Conservation (phyloP, 2,797 vertebrate species). For the Chaetophractus vellerosus region DNA sequence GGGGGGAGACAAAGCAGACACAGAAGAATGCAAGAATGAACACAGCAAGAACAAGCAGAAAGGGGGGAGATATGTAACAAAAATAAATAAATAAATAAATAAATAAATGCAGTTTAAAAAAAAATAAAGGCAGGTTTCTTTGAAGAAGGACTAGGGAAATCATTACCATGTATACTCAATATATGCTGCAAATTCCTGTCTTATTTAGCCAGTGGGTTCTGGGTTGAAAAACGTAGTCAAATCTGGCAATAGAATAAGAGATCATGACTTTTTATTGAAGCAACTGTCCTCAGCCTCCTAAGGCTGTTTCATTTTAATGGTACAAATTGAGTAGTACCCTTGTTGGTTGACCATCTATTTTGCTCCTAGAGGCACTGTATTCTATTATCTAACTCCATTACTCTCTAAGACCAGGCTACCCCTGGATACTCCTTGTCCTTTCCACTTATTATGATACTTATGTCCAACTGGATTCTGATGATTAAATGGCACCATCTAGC, state of each 20-base stretch:
- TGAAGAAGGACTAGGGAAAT: neutral
- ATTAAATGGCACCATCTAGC: neutral
- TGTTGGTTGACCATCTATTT: neutral
- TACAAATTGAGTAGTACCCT: neutral
- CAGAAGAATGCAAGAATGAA: too few species aligned
- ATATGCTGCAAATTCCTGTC: neutral
- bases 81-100: too few species aligned
- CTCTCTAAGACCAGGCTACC: neutral
- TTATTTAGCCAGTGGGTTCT: neutral
- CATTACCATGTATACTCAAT: neutral
- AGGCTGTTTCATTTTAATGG: neutral
- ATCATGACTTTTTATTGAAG: neutral
- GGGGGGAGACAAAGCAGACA: too few species aligned
- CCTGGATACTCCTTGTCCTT: neutral
- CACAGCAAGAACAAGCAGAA: too few species aligned
- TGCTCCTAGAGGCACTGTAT: neutral
- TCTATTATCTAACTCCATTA: neutral
- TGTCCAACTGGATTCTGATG: neutral
- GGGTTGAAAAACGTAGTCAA: slow-evolving; percentile 1
- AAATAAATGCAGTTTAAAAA: too few species aligned
- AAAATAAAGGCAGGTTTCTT: neutral
- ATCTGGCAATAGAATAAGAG: neutral
- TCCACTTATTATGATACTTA: neutral
- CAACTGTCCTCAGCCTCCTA: neutral
- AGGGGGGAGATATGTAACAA: too few species aligned